Evolutionary conservation across 2,113 vertebrate species (phyloP), one percentile per base, ranked within the genome.

Genomic region (Malaclemys terrapin): DNA sequence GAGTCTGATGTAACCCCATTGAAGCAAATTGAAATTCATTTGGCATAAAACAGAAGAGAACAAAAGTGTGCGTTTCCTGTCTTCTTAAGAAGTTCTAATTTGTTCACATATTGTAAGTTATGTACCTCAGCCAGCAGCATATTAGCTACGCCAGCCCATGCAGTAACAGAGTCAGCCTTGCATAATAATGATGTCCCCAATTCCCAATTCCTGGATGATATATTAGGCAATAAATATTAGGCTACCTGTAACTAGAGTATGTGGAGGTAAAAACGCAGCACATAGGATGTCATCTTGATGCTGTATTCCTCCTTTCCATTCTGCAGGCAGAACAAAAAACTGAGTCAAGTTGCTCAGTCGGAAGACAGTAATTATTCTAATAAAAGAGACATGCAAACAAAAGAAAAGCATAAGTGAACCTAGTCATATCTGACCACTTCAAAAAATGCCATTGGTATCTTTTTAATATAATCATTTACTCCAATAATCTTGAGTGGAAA

Each of bases 281-380:
- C 96, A 96, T 83, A 98, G 93, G 91, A 98, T 65, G 12, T 57
- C 69, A 1, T 97, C 89, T 1, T 2, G 78, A 87, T 98, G 98
- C 50, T 95, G 82, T n/a, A 93, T 82, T 10, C 97, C 98, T 52
- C 98, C 98, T 69, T 97, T 97, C 98, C 98, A 99, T 94, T 98
- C 98, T 38, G 97, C 98, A 25, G 98, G 98, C 86, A 98, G 94
- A 80, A 98, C 96, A 54, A 91, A 97, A 94, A 97, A 98, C 92
- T 98, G 97, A 14, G 98, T 97, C 97, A 98, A 97, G 22, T 96
- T 98, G 47, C 94, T 98, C 84, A 97, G 96, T 75, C 98, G 97
- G 97, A 99, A 99, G 92, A 99, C 97, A 62, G 98, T 98, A 91
- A 99, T 96, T 90, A 91, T 94, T 98, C 99, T 99, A 91, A 22